These are phyloP conservation scores for Meloidogyne floridensis DNA, from an alignment of 1,140 invertebrate species.

Conservation along the genomic window DNA sequence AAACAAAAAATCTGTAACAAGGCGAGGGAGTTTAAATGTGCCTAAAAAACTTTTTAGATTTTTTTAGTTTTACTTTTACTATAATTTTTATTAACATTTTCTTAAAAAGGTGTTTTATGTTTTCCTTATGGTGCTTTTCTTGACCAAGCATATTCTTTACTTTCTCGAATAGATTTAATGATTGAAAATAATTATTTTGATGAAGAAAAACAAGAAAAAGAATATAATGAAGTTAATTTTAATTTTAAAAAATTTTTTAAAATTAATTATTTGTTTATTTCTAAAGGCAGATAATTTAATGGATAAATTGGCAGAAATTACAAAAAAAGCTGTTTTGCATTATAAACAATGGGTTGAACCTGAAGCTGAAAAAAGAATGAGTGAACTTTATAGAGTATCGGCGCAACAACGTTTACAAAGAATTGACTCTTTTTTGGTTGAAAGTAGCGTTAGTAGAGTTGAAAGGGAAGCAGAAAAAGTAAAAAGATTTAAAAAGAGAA, in stretches of 20 bases:
- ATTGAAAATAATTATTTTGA: slow-evolving; percentile 26
- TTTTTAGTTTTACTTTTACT: too few species aligned
- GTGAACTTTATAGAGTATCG: slow-evolving; percentile 58
- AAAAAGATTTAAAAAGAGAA: background rate
- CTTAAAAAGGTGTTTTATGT: slow-evolving; percentile 56
- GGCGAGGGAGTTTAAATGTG: too few species aligned
- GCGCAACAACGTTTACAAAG: slow-evolving; percentile 62
- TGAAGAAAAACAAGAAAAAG: slow-evolving; percentile 23
- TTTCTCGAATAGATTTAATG: slow-evolving; percentile 52
- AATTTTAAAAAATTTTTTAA: slow-evolving; percentile 21
- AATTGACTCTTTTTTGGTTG: slow-evolving; percentile 59
- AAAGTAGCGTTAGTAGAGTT: slow-evolving; percentile 53
- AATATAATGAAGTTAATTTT: slow-evolving; percentile 47
- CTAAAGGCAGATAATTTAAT: slow-evolving; percentile 15
- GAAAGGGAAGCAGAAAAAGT: slow-evolving; percentile 47
- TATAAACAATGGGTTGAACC: slow-evolving; percentile 57
- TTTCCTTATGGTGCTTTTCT: slow-evolving; percentile 63
- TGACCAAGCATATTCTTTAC: slow-evolving; percentile 54
- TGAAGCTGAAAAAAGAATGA: slow-evolving; percentile 62
- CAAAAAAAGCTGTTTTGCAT: slow-evolving; percentile 54
- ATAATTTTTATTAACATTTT: too few species aligned
- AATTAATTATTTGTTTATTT: background rate
- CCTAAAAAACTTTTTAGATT: too few species aligned
- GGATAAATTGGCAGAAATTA: slow-evolving; percentile 53
- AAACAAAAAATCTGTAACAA: too few species aligned